Evolutionary conservation across 2,888 invertebrate genomes (phyloP), one percentile per base, ranked within the genome.

Genomic region (Congeria kusceri): DNA sequence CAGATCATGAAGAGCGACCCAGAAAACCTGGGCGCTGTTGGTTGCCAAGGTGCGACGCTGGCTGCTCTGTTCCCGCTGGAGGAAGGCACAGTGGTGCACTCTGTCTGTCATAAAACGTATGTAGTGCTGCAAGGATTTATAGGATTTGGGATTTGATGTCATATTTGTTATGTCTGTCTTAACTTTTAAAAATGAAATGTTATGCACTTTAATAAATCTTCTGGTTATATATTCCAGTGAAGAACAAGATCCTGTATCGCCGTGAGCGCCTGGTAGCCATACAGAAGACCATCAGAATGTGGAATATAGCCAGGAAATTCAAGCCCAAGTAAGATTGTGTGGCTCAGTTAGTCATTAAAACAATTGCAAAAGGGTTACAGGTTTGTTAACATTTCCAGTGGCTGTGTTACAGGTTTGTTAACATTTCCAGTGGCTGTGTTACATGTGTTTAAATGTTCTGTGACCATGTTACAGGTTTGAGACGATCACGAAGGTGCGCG

Each of bases 1-100:
- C 96, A 97, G 89, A 97, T 99, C 88, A 97, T 99, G 98, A 96
- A 96, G 91, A 98, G 98, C 0, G 99, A 99, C 94, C 98, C 98
- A 0, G 98, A 98, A 87, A 97, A 97, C 94, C 94, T 99, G 87
- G n/a, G 95, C 96, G 84, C 95, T 95, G 32, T 96, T 99, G 89
- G 97, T 99, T 29, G 96, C 96, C 62, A 96, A 96, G 88, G 98
- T 99, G 47, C 96, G 97, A 90, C 96, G 96, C 84, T 99, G 98
- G 98, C 95, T 99, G 18, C 95, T 98, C 78, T 96, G 96, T 91
- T 97, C 98, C 0, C 95, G 98, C 68, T 99, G 99, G 99, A 96
- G 97, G 91, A 97, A 98, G 93, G 96, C 97, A 1, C 97, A 98
- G 87, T 98, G 98, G 94, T 97, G 98, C 86, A 96, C 97, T 0